Base-by-base conservation (phyloP, 2,113 vertebrate species). In the Columbina picui region DNA sequence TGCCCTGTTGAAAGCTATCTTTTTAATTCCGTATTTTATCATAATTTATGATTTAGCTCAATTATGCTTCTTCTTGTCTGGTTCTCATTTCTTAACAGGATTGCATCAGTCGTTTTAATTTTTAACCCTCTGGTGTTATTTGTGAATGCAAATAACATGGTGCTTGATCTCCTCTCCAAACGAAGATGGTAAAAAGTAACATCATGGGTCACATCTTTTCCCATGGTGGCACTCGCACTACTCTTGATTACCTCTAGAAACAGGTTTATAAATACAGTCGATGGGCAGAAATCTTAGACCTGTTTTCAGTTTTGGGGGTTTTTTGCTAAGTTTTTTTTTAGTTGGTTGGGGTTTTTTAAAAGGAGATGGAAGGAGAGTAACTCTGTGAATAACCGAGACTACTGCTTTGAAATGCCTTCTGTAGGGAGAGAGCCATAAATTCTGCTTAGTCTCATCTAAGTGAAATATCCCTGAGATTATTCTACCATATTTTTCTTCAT, bases 401-500 rank as follows among this genome's bases (percentile, higher is more conserved):
- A 47, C 49, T 77, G 71, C 87, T 89, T 60, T 96, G 91, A 94
- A 80, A 68, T 23, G 56, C 18, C 63, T 85, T 86, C 76, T 73
- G 53, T 0, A 80, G 19, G n/a, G 85, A 92, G 15, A 88, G 10
- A 0, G n/a, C 47, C 85, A 92, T 61, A 60, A 92, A 86, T 92
- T 57, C 73, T 69, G 9, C 22, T 89, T 53, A 32, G 87, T 81
- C 80, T 76, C 68, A 77, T 65, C 53, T 30, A 30, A 92, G 71
- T 80, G 84, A 86, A 96, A 53, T 49, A 86, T 74, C 84, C 87
- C 59, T 69, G 84, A 80, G 87, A 92, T 90, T 81, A 92, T 89
- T 84, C 63, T 65, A 76, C 64, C 81, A 86, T 61, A 74, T 65
- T 84, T 80, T 65, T 60, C 68, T 84, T 96, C 75, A 27, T 36